Conservation (phyloP, 2,888 invertebrate species). For the Aquatica leii region DNA sequence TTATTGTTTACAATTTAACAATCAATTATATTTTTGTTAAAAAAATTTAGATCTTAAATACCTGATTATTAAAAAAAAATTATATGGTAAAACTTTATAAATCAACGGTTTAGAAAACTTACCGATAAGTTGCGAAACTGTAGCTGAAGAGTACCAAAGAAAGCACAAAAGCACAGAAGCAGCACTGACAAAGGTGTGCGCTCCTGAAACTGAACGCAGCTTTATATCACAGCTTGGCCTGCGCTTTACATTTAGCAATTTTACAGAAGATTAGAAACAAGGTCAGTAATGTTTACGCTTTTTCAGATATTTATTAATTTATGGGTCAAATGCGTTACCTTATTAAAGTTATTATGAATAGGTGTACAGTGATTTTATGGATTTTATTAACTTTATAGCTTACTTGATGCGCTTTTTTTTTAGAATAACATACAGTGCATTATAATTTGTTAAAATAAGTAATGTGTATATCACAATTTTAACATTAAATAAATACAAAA, state of each 20-base stretch:
- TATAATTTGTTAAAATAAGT: too few species aligned
- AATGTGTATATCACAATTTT: too few species aligned
- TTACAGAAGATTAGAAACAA: conserved; percentile 26
- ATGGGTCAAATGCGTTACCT: background rate
- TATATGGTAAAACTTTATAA: too few species aligned
- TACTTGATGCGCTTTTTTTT: too few species aligned
- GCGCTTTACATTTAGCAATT: conserved; percentile 40
- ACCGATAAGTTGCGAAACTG: conserved; percentile 23
- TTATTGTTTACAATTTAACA: too few species aligned
- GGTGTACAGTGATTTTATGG: background rate
- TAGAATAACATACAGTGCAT: too few species aligned
- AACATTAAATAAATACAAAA: too few species aligned
- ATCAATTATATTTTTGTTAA: too few species aligned
- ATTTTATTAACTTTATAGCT: too few species aligned
- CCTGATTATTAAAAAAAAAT: too few species aligned
- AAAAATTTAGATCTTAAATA: too few species aligned
- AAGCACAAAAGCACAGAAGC: conserved; percentile 41
- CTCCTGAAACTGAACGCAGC: conserved; percentile 40
- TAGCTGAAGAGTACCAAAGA: conserved; percentile 19
- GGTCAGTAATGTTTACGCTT: conserved; percentile 24
- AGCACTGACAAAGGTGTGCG: conserved; percentile 47
- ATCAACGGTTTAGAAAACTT: too few species aligned
- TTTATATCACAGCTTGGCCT: conserved; percentile 46
- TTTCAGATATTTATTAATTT: conserved; percentile 9
- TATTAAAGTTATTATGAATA: background rate